Percentiles rank a stretch among this genome's conserved stretches.
Evolutionary conservation across 2,797 vertebrate species (phyloP).

Genomic region (Melanotaenia boesemani): DNA sequence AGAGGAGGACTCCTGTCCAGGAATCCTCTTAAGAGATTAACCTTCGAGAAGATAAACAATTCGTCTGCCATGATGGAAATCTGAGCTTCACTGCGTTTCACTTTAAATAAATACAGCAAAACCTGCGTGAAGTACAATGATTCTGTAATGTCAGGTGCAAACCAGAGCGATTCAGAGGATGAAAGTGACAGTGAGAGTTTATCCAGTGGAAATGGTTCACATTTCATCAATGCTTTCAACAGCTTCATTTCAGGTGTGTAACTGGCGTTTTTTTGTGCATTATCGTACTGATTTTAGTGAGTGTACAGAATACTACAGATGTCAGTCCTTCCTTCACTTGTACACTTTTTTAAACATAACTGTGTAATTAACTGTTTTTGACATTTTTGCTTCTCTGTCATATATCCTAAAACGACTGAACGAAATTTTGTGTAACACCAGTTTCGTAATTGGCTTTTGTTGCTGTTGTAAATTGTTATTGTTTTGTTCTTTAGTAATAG

Average conservation of each 20-base stretch:
- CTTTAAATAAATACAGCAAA: neutral
- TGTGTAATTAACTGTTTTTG: too few species aligned
- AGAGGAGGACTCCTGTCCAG: slow-evolving; percentile 6
- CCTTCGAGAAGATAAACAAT: slow-evolving; percentile 19
- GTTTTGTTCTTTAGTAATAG: too few species aligned
- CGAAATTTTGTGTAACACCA: too few species aligned
- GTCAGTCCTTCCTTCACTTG: too few species aligned
- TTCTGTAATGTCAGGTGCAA: slow-evolving; percentile 40
- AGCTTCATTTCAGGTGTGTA: slow-evolving; percentile 65
- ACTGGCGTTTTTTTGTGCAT: neutral
- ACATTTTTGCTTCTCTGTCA: too few species aligned
- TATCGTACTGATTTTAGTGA: too few species aligned
- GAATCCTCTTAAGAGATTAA: slow-evolving; percentile 74
- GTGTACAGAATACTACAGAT: too few species aligned
- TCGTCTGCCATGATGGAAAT: neutral
- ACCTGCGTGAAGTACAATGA: neutral
- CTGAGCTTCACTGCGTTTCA: neutral
- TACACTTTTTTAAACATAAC: too few species aligned
- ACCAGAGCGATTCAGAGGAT: slow-evolving; percentile 43
- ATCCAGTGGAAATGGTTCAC: neutral
- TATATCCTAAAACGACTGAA: too few species aligned
- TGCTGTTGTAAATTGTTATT: too few species aligned
- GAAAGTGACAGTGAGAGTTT: slow-evolving; percentile 46
- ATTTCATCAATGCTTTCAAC: slow-evolving; percentile 35
- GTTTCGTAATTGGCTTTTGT: too few species aligned